These are phyloP conservation scores for Chymomyza caudatula DNA, from an alignment of 2,888 invertebrate species.

Conservation along the genomic window DNA sequence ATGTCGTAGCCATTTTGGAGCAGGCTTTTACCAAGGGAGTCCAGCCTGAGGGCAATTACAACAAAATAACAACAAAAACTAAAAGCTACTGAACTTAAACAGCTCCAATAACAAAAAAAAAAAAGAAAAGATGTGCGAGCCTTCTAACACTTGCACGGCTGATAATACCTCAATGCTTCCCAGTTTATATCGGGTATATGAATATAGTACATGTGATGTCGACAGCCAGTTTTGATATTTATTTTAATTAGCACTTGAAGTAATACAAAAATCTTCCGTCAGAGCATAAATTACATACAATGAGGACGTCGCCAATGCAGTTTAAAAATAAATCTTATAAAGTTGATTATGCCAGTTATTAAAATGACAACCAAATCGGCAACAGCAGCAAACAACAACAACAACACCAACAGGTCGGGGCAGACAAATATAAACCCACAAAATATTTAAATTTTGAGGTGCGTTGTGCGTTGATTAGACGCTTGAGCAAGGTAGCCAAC, in stretches of 20 bases:
- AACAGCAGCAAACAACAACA: background rate
- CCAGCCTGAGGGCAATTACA: background rate
- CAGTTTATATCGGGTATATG: background rate
- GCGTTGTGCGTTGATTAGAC: background rate
- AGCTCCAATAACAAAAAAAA: too few relatives aligned
- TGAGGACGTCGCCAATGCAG: constrained; percentile 11
- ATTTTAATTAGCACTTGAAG: constrained; percentile 37
- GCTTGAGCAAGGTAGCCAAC: constrained; percentile 34
- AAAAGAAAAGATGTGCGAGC: background rate
- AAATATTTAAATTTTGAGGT: constrained; percentile 36
- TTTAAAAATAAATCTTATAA: constrained; percentile 13
- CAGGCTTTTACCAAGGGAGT: background rate
- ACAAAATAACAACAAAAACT: background rate
- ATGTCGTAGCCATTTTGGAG: background rate
- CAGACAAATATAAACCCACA: constrained; percentile 9
- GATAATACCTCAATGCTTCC: background rate
- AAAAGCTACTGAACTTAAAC: background rate
- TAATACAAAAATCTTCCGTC: constrained; percentile 50
- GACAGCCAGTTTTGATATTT: background rate
- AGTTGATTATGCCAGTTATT: constrained; percentile 14
- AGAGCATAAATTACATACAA: constrained; percentile 53
- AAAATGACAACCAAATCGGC: constrained; percentile 18
- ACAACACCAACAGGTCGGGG: background rate
- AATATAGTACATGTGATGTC: background rate
- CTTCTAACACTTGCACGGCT: background rate